Evolutionary conservation across 2,888 invertebrate species (phyloP).

Genomic region (Thelaira solivaga): DNA sequence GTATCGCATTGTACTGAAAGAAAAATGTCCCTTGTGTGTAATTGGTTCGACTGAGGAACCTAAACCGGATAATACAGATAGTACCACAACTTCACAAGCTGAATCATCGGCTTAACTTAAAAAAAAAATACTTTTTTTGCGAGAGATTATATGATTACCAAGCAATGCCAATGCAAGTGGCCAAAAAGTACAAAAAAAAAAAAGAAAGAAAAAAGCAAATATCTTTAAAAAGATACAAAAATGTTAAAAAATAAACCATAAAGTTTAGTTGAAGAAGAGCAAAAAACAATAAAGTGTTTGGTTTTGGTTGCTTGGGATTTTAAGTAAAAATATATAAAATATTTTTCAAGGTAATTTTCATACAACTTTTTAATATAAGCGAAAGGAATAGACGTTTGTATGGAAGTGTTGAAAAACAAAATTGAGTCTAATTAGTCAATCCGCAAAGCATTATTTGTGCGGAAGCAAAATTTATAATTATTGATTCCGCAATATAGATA

Average conservation of each 20-base stretch:
- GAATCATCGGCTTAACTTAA: conserved; percentile 65
- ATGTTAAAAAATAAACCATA: conserved; percentile 31
- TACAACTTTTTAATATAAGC: too few species aligned
- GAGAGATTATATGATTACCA: background rate
- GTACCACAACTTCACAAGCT: conserved; percentile 63
- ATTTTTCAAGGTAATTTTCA: too few species aligned
- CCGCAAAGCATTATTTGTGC: too few species aligned
- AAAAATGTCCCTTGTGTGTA: conserved; percentile 79
- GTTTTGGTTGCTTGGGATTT: too few species aligned
- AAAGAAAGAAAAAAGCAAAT: conserved; percentile 32
- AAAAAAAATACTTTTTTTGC: background rate
- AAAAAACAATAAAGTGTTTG: background rate
- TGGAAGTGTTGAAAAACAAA: too few species aligned
- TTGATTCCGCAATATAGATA: too few species aligned
- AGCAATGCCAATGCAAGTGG: conserved; percentile 48
- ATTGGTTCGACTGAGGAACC: conserved; percentile 66
- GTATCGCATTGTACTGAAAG: conserved; percentile 79
- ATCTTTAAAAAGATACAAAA: conserved; percentile 56
- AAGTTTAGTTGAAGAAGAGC: conserved; percentile 1
- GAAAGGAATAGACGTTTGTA: too few species aligned
- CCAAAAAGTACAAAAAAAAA: conserved; percentile 62
- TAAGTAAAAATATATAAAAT: too few species aligned
- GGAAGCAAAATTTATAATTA: too few species aligned
- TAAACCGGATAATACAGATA: conserved; percentile 64
- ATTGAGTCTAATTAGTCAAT: too few species aligned